Percentiles rank a stretch among this genome's conserved stretches.
Evolutionary conservation across 2,113 vertebrate genomes (phyloP).

Genomic region (Anolis sagrei): DNA sequence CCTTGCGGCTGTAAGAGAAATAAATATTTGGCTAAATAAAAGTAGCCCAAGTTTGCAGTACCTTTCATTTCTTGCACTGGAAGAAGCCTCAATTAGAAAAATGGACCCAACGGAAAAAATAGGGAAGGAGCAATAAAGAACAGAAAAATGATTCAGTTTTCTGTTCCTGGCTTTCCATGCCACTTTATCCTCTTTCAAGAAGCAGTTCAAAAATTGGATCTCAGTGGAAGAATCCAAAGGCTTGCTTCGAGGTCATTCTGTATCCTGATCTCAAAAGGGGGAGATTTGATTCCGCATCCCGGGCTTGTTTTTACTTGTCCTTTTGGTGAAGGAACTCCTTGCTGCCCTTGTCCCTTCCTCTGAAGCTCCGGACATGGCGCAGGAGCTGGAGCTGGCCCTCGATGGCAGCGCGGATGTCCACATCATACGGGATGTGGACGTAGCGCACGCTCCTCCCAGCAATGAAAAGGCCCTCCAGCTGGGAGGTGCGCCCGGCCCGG

Average conservation of each 20-base stretch:
- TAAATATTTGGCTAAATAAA: not conserved
- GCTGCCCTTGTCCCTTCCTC: constrained; percentile 77
- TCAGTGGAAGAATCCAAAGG: no score
- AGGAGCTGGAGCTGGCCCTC: constrained; percentile 87
- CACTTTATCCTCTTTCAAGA: no score
- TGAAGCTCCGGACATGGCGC: constrained; percentile 86
- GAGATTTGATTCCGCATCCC: no score
- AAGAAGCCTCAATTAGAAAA: no score
- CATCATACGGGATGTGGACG: constrained; percentile 90
- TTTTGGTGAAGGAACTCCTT: constrained; percentile 80
- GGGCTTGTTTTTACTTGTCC: constrained; percentile 50
- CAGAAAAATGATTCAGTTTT: no score
- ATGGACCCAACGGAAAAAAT: no score
- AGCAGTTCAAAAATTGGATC: no score
- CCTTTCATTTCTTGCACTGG: constrained; percentile 20
- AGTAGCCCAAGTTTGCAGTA: not conserved
- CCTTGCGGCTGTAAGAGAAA: not conserved
- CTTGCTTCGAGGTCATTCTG: no score
- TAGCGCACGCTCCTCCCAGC: constrained; percentile 93
- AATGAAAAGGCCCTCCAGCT: constrained; percentile 88
- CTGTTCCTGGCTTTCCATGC: no score
- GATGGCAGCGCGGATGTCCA: constrained; percentile 89
- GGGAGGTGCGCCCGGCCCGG: constrained; percentile 72
- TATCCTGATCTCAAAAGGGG: no score
- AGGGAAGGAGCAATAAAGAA: no score